Evolutionary conservation across 2,113 vertebrate species (phyloP).

Genomic region (Dasypus novemcinctus): DNA sequence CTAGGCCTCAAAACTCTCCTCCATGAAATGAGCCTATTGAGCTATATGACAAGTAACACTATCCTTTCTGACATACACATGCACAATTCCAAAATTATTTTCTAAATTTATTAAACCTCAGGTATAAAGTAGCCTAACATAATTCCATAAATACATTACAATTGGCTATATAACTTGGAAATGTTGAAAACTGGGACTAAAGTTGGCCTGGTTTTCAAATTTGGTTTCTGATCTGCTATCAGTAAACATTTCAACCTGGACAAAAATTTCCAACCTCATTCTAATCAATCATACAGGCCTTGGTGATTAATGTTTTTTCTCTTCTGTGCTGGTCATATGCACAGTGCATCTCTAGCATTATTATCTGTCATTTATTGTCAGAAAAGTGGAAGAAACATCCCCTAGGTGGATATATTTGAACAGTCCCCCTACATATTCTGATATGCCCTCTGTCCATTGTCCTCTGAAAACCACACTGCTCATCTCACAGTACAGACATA

Average conservation of each 20-base stretch:
- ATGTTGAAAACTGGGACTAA: background rate
- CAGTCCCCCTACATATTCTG: background rate
- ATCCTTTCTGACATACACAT: background rate
- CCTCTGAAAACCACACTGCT: background rate
- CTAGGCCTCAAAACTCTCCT: background rate
- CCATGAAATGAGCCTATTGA: slow-evolving; percentile 10
- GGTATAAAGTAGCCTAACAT: background rate
- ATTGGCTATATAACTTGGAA: background rate
- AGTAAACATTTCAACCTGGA: background rate
- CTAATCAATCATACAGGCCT: background rate
- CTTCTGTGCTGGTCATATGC: background rate
- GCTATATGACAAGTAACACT: background rate
- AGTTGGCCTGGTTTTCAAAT: background rate
- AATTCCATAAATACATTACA: background rate
- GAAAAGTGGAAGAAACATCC: background rate
- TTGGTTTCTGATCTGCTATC: background rate
- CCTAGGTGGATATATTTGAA: background rate
- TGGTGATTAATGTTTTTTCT: background rate
- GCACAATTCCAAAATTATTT: background rate
- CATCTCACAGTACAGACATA: background rate
- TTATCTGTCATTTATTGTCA: background rate
- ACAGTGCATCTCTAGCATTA: background rate
- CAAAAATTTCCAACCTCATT: background rate
- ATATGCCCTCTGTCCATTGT: background rate
- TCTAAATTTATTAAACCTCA: background rate